phyloP scores from a whole-genome alignment of 1,140 invertebrate genomes.

The Musca domestica region DNA sequence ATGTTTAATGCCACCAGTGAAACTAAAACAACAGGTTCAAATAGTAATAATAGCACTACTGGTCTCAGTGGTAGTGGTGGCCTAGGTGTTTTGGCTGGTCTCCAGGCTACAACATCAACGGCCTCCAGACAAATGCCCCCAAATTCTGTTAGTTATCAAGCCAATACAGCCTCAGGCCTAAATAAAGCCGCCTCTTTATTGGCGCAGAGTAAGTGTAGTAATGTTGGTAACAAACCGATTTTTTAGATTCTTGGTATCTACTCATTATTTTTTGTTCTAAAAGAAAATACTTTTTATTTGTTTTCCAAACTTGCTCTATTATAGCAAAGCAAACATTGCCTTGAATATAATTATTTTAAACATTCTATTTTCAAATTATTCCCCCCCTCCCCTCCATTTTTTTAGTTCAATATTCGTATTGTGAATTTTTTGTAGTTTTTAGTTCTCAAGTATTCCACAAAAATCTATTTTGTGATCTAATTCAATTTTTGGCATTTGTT shows the following conservation, averaged over 20 bases:
- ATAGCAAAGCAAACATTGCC: too few relatives aligned
- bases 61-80: background rate
- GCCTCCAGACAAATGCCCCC: background rate
- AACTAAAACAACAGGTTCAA: too few relatives aligned
- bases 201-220: slow-evolving; percentile 71
- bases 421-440: too few relatives aligned
- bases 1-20: too few relatives aligned
- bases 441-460: too few relatives aligned
- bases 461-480: too few relatives aligned
- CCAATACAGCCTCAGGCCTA: slow-evolving; percentile 35
- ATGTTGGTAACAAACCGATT: slow-evolving; percentile 51
- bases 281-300: slow-evolving; percentile 7
- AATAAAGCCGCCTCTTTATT: slow-evolving; percentile 66
- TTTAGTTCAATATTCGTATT: too few relatives aligned
- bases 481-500: too few relatives aligned
- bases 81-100: background rate
- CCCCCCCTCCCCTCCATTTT: too few relatives aligned
- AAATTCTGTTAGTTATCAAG: slow-evolving; percentile 16
- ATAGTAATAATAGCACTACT: slow-evolving; percentile 2
- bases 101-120: background rate
- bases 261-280: slow-evolving; percentile 6
- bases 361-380: background rate
- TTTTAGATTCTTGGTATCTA: slow-evolving; percentile 13
- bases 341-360: slow-evolving; percentile 3
- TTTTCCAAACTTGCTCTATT: background rate